Conservation (phyloP, 2,113 vertebrate species). For the Gulo gulo region DNA sequence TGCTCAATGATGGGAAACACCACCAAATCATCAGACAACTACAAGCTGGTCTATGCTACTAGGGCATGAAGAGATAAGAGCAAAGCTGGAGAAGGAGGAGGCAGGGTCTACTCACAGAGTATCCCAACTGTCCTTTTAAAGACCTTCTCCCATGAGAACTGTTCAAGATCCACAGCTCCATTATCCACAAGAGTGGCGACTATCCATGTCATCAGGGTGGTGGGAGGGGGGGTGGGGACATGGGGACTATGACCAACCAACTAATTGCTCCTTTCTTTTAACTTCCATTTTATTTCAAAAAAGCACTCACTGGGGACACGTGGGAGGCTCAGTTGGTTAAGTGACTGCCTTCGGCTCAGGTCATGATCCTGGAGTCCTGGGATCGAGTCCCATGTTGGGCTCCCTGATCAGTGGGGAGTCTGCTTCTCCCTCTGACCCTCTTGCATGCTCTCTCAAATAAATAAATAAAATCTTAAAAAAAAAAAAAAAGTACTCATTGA, state of each 20-base stretch:
- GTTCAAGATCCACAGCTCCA: background rate
- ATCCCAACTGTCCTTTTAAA: background rate
- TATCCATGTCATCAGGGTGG: background rate
- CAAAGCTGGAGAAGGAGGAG: background rate
- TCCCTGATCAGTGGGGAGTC: too few species aligned
- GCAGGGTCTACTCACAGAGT: background rate
- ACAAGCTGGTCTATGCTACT: background rate
- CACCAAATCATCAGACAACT: background rate
- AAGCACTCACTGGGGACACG: background rate
- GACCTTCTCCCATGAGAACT: background rate
- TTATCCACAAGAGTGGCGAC: background rate
- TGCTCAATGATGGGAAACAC: background rate
- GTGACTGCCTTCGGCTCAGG: too few species aligned
- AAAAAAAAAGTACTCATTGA: background rate
- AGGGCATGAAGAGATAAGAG: background rate
- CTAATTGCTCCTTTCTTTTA: background rate
- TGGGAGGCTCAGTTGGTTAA: too few species aligned
- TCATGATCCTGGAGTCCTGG: too few species aligned
- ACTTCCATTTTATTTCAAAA: background rate
- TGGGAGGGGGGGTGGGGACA: rapidly evolving
- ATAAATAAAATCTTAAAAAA: too few species aligned
- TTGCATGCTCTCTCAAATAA: too few species aligned
- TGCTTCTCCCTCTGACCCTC: too few species aligned
- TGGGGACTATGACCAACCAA: background rate
- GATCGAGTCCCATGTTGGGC: too few species aligned